These are phyloP conservation scores for Columba guinea DNA, from an alignment of 2,797 vertebrate genomes.

Conservation along the genomic window DNA sequence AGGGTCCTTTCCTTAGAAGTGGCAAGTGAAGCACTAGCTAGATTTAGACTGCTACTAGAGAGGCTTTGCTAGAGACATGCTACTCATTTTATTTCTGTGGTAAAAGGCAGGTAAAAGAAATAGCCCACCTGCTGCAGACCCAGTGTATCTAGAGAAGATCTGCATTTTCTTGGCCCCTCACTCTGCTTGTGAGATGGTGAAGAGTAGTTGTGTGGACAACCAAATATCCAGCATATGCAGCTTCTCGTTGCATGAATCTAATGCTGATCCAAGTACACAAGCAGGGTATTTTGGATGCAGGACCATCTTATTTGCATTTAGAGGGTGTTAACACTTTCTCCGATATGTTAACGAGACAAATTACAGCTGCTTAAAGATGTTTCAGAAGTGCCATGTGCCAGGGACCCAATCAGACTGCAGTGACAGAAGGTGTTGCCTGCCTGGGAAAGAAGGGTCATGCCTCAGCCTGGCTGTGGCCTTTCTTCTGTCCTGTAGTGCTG, in stretches of 20 bases:
- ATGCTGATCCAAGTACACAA: neutral
- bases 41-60: neutral
- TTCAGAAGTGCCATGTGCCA: neutral
- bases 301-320: neutral
- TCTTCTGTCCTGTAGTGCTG: neutral
- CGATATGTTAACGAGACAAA: neutral
- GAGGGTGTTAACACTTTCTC: neutral
- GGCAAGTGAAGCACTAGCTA: neutral
- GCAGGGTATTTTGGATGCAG: neutral
- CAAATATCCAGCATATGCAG: accelerated
- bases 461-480: neutral
- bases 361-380: neutral
- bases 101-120: neutral
- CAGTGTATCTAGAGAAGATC: neutral
- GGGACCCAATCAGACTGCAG: neutral
- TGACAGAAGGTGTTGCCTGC: neutral
- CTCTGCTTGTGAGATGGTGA: neutral
- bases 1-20: neutral
- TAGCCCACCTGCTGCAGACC: accelerated
- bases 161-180: neutral
- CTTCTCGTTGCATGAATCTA: accelerated
- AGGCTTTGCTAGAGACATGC: neutral
- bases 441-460: neutral
- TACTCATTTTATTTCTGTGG: neutral
- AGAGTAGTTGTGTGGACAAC: neutral